Evolutionary conservation across 2,113 vertebrate genomes (phyloP).

Genomic region (Emberiza fucata): DNA sequence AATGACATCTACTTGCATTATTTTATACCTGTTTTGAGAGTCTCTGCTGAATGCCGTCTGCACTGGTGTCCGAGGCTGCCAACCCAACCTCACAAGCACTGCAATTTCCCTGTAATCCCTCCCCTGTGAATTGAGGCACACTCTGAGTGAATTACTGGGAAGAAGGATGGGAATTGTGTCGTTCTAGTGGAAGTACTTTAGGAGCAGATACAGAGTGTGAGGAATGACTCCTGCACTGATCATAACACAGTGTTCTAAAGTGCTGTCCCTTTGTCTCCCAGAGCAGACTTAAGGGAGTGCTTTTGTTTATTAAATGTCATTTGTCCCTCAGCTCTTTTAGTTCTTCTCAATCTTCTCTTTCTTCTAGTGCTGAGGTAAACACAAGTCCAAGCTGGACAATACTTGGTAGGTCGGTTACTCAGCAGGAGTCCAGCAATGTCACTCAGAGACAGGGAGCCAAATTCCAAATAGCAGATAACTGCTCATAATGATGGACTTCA

Average conservation of each 20-base stretch:
- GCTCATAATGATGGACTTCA: not conserved
- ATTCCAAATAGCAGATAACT: not conserved
- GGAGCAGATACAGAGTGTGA: not conserved
- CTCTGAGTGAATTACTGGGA: not conserved
- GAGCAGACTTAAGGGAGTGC: not conserved
- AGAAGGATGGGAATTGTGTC: not conserved
- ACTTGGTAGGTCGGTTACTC: not conserved
- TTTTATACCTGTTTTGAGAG: constrained; percentile 14
- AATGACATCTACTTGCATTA: constrained; percentile 9
- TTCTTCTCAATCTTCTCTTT: not conserved
- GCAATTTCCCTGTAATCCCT: not conserved
- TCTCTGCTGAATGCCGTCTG: not conserved
- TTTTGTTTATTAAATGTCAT: not conserved
- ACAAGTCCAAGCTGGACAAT: not conserved
- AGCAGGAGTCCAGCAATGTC: not conserved
- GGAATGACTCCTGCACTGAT: not conserved
- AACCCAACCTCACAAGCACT: not conserved
- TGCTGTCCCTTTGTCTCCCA: not conserved
- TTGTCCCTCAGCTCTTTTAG: not conserved
- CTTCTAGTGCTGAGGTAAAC: not conserved
- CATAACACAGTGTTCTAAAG: not conserved
- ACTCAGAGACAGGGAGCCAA: not conserved
- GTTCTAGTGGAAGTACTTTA: not conserved
- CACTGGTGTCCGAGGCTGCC: not conserved
- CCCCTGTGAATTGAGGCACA: not conserved